Conservation (phyloP, 2,888 invertebrate species). For the Melikaiella ostensackeni region DNA sequence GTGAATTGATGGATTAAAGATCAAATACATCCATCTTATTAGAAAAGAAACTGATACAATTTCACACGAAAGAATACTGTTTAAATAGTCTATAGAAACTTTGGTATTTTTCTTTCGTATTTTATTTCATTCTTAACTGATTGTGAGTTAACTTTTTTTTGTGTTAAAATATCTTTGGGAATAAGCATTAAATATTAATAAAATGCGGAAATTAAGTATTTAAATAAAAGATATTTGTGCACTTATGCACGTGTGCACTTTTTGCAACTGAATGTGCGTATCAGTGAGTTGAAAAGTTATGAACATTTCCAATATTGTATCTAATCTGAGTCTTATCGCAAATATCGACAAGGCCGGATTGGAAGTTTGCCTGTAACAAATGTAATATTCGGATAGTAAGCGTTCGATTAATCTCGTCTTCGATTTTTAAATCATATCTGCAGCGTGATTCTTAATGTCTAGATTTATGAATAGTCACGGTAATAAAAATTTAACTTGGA, state of each 20-base stretch:
- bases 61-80: background rate
- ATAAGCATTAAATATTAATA: no score
- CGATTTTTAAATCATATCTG: background rate
- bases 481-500: no score
- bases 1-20: background rate
- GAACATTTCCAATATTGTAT: slow-evolving; percentile 37
- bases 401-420: background rate
- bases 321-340: slow-evolving; percentile 38
- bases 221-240: background rate
- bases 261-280: slow-evolving; percentile 10
- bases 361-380: background rate
- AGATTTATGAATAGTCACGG: background rate
- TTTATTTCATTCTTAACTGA: no score
- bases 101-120: no score
- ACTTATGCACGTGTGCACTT: no score
- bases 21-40: background rate
- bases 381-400: background rate
- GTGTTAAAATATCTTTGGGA: no score
- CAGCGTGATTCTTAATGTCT: background rate
- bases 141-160: no score
- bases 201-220: no score
- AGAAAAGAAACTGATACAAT: background rate
- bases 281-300: slow-evolving; percentile 17
- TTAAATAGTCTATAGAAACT: background rate
- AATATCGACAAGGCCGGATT: slow-evolving; percentile 20